A percentile compares a stretch with the other conserved stretches of the same genome.
These are phyloP conservation scores for Sialis lutaria DNA, from an alignment of 2,888 invertebrate genomes.

Conservation along the genomic window DNA sequence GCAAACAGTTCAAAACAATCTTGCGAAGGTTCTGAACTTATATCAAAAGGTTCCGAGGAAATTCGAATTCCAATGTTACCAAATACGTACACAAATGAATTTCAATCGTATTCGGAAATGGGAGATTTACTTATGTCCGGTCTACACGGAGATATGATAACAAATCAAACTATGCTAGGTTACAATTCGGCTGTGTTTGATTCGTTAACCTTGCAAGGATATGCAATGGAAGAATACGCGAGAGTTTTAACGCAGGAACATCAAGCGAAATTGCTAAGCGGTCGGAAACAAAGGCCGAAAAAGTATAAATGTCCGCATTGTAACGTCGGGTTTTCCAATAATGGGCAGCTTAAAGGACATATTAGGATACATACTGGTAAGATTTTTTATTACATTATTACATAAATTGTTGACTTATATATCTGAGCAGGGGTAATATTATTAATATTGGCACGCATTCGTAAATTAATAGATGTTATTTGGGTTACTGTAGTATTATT, in stretches of 20 bases:
- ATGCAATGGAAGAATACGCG: conserved; percentile 53
- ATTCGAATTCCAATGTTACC: neutral
- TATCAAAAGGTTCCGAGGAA: neutral
- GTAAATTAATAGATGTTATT: no score
- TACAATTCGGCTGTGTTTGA: conserved; percentile 19
- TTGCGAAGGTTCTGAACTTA: neutral
- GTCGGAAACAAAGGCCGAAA: conserved; percentile 65
- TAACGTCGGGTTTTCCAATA: conserved; percentile 83
- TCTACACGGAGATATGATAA: no score
- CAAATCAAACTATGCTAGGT: neutral
- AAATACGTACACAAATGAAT: neutral
- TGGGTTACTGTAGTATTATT: no score
- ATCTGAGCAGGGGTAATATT: no score
- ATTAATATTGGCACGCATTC: no score
- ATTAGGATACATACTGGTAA: conserved; percentile 77
- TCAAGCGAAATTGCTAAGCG: conserved; percentile 43
- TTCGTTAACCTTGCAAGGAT: conserved; percentile 19
- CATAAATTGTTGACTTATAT: no score
- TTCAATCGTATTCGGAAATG: neutral
- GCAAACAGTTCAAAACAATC: no score
- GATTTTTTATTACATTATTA: conserved; percentile 10
- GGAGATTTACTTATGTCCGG: no score
- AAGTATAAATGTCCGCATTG: conserved; percentile 85
- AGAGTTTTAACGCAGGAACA: conserved; percentile 48
- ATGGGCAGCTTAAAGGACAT: conserved; percentile 81